phyloP scores from a whole-genome alignment of 2,113 vertebrate species.

The Narcine bancroftii region DNA sequence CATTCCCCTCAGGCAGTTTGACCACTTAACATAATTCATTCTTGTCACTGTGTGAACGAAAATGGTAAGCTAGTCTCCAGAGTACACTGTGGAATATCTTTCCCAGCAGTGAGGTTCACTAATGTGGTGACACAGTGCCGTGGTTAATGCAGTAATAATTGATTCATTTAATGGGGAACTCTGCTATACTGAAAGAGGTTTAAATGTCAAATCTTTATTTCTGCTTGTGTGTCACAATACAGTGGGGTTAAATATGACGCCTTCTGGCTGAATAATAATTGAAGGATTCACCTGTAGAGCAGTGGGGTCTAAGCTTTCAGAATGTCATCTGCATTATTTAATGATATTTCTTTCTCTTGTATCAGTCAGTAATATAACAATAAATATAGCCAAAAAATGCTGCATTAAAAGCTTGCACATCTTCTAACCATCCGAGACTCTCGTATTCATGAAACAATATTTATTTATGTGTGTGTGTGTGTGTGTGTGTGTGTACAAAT shows the following conservation, averaged over 20 bases:
- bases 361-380: neutral
- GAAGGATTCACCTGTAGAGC: neutral
- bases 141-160: neutral
- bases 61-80: neutral
- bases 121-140: neutral
- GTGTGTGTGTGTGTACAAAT: too few relatives aligned
- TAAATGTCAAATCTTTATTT: neutral
- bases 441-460: too few relatives aligned
- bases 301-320: neutral
- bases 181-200: neutral
- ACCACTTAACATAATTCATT: neutral
- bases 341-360: neutral
- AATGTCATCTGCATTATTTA: conserved; percentile 11
- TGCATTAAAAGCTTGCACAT: neutral
- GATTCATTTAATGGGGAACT: neutral
- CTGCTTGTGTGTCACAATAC: neutral
- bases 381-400: neutral
- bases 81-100: neutral
- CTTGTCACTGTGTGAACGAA: neutral
- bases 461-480: too few relatives aligned
- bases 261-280: neutral
- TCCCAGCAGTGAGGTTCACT: neutral
- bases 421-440: too few relatives aligned
- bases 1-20: neutral
- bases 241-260: neutral